Evolutionary conservation across 2,888 invertebrate genomes (phyloP).

Genomic region (Pterobdella sp.): DNA sequence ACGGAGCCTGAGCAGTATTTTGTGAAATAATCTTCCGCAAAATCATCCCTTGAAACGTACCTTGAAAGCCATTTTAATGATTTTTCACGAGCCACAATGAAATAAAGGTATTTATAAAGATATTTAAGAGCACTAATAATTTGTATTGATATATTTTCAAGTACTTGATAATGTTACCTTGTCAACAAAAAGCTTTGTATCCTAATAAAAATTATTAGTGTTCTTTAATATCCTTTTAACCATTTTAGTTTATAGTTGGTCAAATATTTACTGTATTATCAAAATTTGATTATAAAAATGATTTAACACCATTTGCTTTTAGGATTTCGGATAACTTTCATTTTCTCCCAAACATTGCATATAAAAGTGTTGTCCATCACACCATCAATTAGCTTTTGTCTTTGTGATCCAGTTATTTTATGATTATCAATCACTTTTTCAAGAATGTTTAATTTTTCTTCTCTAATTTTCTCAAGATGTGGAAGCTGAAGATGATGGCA

Average conservation of each 20-base stretch:
- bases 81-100: too few species aligned
- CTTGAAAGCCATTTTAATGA: too few species aligned
- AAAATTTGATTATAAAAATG: too few species aligned
- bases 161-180: too few species aligned
- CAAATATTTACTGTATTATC: too few species aligned
- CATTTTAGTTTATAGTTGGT: too few species aligned
- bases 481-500: slow-evolving; percentile 6
- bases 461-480: slow-evolving; percentile 15
- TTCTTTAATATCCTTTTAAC: too few species aligned
- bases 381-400: background rate
- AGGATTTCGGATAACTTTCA: slow-evolving; percentile 49
- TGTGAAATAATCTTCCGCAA: slow-evolving; percentile 48
- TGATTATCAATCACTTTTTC: background rate
- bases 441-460: background rate
- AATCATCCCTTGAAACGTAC: slow-evolving; percentile 50
- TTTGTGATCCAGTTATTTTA: background rate
- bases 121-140: too few species aligned
- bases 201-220: too few species aligned
- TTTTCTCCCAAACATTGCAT: slow-evolving; percentile 49
- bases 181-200: too few species aligned
- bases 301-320: slow-evolving; percentile 53
- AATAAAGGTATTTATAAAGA: too few species aligned
- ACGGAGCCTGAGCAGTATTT: slow-evolving; percentile 53
- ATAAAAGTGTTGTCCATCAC: slow-evolving; percentile 37
- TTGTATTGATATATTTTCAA: too few species aligned